Evolutionary conservation across 2,888 invertebrate species (phyloP).

Genomic region (Dendrolimus houi): DNA sequence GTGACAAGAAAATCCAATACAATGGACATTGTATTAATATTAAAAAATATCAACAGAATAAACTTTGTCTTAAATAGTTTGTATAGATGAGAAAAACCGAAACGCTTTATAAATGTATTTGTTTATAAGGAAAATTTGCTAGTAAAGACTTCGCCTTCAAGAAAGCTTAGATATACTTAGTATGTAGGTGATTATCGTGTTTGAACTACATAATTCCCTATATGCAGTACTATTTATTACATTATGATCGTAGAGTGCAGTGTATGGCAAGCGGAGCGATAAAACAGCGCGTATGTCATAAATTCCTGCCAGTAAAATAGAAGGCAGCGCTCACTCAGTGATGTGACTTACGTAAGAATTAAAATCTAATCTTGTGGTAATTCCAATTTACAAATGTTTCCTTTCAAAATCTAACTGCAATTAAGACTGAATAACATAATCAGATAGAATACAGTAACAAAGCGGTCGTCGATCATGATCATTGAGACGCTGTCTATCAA

Average conservation of each 20-base stretch:
- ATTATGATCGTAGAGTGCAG: neutral
- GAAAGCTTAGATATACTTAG: too few species aligned
- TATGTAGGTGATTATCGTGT: neutral
- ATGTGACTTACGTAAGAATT: neutral
- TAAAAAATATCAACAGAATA: too few species aligned
- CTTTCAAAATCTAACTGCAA: slow-evolving; percentile 8
- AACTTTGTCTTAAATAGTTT: too few species aligned
- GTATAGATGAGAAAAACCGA: too few species aligned
- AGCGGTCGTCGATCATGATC: slow-evolving; percentile 34
- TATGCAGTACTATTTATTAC: neutral
- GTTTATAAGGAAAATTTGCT: too few species aligned
- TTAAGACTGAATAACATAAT: slow-evolving; percentile 15
- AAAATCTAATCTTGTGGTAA: neutral
- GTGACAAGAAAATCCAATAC: too few species aligned
- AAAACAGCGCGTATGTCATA: neutral
- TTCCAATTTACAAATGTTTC: neutral
- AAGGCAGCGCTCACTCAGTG: slow-evolving; percentile 12
- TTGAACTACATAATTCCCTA: neutral
- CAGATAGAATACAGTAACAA: slow-evolving; percentile 14
- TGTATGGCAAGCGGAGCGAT: neutral
- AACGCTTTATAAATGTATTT: too few species aligned
- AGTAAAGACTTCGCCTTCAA: too few species aligned
- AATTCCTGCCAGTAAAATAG: neutral
- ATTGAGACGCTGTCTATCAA: slow-evolving; percentile 55
- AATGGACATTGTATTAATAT: too few species aligned